Base-by-base conservation (phyloP, 2,113 vertebrate genomes). In the Chauna torquata region DNA sequence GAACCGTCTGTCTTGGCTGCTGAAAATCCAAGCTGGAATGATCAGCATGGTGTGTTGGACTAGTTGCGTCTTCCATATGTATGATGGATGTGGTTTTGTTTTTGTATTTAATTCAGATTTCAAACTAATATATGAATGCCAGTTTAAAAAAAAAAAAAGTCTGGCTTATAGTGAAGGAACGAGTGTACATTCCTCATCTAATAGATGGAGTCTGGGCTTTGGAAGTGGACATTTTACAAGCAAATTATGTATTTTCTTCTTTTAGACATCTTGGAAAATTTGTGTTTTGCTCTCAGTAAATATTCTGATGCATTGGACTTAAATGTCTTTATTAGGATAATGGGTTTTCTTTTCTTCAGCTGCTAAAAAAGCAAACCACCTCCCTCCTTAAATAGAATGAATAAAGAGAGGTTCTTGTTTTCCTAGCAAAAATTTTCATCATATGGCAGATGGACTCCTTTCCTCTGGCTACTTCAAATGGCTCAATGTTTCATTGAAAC, bases 141-240 rank as follows among this genome's bases (percentile, higher is more conserved):
- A n/a, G n/a, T n/a, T n/a, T n/a, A n/a, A n/a, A n/a, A n/a, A n/a
- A n/a, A n/a, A n/a, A n/a, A n/a, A n/a, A n/a, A n/a, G n/a, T n/a
- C 11, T 45, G 75, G 7, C 75, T 86, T 1, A 0, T 8, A 45
- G 12, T 23, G 32, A 24, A n/a, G n/a, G n/a, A 0, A 32, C 36
- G 4, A 0, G 6, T 3, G 34, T 38, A 5, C 34, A 2, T 8
- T 47, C 28, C 34, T 85, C 22, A 4, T 27, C 8, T 27, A 12
- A 20, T 3, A 47, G 44, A 64, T 61, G 0, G 44, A 47, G 28
- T 0, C 2, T 5, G 30, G 52, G 16, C 69, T 49, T 61, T 49
- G 32, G 62, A 50, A 57, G 42, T 3, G 22, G 49, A 12, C 3
- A 0, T 91, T 69, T 64, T n/a, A 47, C 71, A 32, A 32, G 57